Evolutionary conservation across 2,113 vertebrate species (phyloP), one percentile per base, ranked within the genome.

Genomic region (Microtus richardsoni): DNA sequence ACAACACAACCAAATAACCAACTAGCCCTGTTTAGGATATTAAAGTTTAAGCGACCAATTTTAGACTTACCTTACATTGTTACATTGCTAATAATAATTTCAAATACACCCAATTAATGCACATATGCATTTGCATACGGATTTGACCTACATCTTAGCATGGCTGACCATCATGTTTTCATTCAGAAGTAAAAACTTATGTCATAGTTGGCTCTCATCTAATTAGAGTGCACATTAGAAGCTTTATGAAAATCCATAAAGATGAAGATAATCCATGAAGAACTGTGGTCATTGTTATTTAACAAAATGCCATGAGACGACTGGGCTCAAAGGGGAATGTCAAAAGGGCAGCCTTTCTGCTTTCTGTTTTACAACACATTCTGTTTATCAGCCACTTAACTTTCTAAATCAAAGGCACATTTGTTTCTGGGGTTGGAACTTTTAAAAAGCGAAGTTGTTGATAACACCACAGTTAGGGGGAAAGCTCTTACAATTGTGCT

Each of bases 341-440:
- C 41, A 78, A 88, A 80, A 82, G 70, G 21, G 9, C 21, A 36
- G 30, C 17, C 41, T 13, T 11, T 47, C 36, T 33, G 60, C 44
- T 36, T 70, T 70, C 30, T n/a, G 44, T 14, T 68, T 70, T n/a
- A 7, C 70, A 66, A n/a, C 8, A 41, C 9, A 64, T 49, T 41
- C 28, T 91, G n/a, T 86, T 91, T 60, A 82, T 87, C 7, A 77
- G 30, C 26, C 21, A 60, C 19, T 39, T 93, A 91, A 96, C 94
- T 33, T 47, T 73, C 60, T 86, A 78, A 87, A 82, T 77, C 49
- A 93, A 91, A 89, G 88, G n/a, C 83, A 85, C 41, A 64, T 7
- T 84, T 77, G 60, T 95, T 94, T 91, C 70, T 86, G 49, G 19
- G 41, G 39, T 66, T 84, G 79, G 96, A 93, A 74, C 60, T 60